Evolutionary conservation across 2,888 invertebrate genomes (phyloP).

Genomic region (Lasioglossum zephyrum): DNA sequence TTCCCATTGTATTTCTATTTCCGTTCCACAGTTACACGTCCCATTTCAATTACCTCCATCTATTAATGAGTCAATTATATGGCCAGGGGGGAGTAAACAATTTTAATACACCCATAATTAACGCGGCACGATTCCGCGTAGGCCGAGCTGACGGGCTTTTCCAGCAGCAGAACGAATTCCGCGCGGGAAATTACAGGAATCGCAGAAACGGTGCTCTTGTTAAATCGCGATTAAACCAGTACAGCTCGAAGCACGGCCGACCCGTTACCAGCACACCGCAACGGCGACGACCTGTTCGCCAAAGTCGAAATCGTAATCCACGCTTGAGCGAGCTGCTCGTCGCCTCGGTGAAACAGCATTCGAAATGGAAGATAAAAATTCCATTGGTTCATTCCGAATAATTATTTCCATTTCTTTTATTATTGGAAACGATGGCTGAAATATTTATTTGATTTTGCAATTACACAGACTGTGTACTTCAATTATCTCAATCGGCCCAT

Average conservation of each 20-base stretch:
- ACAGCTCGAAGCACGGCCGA: conserved; percentile 26
- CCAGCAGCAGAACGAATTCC: conserved; percentile 43
- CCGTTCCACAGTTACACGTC: conserved; percentile 8
- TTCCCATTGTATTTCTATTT: conserved; percentile 12
- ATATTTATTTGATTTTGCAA: conserved; percentile 1
- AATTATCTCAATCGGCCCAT: background rate
- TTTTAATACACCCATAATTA: conserved; percentile 50
- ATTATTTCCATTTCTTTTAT: background rate
- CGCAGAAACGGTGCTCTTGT: conserved; percentile 55
- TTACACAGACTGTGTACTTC: background rate
- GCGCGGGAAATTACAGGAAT: conserved; percentile 38
- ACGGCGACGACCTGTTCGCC: conserved; percentile 21
- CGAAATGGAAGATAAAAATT: background rate
- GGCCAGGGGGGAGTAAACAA: conserved; percentile 38
- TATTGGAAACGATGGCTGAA: background rate
- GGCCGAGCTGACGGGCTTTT: background rate
- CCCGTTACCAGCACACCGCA: conserved; percentile 7
- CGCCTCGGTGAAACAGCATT: background rate
- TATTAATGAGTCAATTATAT: conserved; percentile 55
- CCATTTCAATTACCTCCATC: conserved; percentile 36
- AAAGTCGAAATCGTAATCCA: conserved; percentile 58
- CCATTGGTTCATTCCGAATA: background rate
- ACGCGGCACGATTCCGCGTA: conserved; percentile 34
- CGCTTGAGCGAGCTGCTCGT: conserved; percentile 44
- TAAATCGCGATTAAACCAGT: conserved; percentile 50